These are phyloP conservation scores for Pocota personata DNA, from an alignment of 2,888 invertebrate genomes.

Conservation along the genomic window DNA sequence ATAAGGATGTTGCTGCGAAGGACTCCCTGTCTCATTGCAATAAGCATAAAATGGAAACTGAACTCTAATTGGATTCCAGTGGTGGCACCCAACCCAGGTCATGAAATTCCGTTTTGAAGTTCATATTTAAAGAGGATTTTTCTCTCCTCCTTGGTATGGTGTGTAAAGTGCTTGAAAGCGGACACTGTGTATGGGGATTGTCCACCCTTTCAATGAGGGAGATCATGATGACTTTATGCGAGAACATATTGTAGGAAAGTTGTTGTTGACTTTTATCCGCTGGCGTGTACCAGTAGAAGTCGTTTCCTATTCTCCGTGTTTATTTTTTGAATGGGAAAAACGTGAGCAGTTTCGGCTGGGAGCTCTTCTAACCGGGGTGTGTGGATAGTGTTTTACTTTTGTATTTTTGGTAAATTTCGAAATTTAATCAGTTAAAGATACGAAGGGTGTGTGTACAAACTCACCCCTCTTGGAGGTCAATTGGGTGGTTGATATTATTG, in stretches of 20 bases:
- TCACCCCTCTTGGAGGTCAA: background rate
- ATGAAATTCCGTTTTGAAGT: slow-evolving; percentile 4
- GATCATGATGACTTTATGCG: background rate
- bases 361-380: background rate
- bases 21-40: background rate
- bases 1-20: background rate
- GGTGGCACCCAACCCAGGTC: background rate
- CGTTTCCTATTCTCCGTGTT: background rate
- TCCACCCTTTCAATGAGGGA: background rate
- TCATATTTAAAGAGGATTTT: background rate
- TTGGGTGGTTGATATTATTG: background rate
- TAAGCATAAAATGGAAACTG: slow-evolving; percentile 16
- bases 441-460: background rate
- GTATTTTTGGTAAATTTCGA: background rate
- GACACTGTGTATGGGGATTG: background rate
- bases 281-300: background rate
- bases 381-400: background rate
- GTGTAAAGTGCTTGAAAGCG: background rate
- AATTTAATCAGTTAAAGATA: background rate
- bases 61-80: slow-evolving; percentile 21
- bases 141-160: background rate
- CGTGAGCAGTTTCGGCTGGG: background rate
- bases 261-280: background rate
- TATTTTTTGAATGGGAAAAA: background rate
- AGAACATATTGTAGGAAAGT: background rate